phyloP scores from a whole-genome alignment of 2,888 invertebrate species.

The Hydropsyche betteni region DNA sequence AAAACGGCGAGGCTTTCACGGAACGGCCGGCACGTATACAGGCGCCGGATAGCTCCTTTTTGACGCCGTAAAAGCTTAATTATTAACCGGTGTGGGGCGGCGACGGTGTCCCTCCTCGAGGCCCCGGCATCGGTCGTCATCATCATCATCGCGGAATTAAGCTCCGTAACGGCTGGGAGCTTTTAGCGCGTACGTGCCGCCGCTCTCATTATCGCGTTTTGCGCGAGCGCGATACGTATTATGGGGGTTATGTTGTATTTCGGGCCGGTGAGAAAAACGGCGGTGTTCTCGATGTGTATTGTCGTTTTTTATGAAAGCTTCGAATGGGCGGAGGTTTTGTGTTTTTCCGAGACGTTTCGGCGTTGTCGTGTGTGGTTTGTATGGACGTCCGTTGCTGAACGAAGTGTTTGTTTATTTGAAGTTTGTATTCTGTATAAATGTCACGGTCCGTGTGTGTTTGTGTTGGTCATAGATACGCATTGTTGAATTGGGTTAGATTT shows the following conservation, averaged over 20 bases:
- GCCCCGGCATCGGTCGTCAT: neutral
- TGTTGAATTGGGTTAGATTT: too few species aligned
- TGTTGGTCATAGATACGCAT: too few species aligned
- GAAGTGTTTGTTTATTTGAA: too few species aligned
- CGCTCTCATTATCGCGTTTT: neutral
- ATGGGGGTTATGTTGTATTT: neutral
- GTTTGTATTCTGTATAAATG: too few species aligned
- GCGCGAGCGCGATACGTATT: neutral
- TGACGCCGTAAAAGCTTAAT: constrained; percentile 35
- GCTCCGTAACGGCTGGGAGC: neutral
- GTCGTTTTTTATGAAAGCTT: too few species aligned
- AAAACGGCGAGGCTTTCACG: constrained; percentile 33
- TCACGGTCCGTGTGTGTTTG: too few species aligned
- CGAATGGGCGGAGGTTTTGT: too few species aligned
- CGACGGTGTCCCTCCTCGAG: neutral
- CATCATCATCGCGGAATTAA: constrained; percentile 10
- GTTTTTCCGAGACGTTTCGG: too few species aligned
- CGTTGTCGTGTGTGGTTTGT: neutral
- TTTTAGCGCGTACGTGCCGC: constrained; percentile 19
- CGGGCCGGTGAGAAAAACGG: too few species aligned
- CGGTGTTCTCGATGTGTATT: too few species aligned
- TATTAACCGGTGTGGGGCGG: constrained; percentile 22
- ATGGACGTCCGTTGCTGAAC: too few species aligned
- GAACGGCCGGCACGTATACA: neutral
- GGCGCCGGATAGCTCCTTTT: constrained; percentile 8